These are phyloP conservation scores for Chelon auratus DNA, from an alignment of 2,797 vertebrate species.

Conservation along the genomic window DNA sequence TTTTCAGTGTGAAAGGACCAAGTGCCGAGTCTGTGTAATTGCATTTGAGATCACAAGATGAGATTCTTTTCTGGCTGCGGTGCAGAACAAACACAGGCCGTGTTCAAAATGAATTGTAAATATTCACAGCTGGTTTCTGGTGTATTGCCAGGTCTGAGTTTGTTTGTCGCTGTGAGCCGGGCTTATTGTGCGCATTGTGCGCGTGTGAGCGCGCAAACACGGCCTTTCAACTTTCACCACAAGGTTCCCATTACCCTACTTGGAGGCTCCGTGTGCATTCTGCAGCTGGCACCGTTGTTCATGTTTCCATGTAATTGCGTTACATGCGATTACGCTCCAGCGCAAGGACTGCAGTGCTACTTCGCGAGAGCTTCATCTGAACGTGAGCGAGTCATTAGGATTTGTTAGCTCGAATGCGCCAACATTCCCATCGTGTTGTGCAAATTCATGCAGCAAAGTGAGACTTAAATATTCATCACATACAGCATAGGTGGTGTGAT, in stretches of 20 bases:
- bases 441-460: slow-evolving; percentile 57
- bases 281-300: slow-evolving; percentile 15
- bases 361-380: slow-evolving; percentile 23
- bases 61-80: slow-evolving; percentile 16
- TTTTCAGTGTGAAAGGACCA: not conserved
- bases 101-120: slow-evolving; percentile 57
- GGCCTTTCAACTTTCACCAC: slow-evolving; percentile 17
- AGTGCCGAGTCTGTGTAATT: slow-evolving; percentile 21
- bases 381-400: slow-evolving; percentile 40
- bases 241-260: slow-evolving; percentile 9
- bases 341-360: slow-evolving; percentile 2
- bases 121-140: slow-evolving; percentile 57
- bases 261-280: slow-evolving; percentile 9
- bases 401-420: slow-evolving; percentile 40
- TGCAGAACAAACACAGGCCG: slow-evolving; percentile 47
- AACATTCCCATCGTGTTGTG: slow-evolving; percentile 53
- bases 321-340: slow-evolving; percentile 19
- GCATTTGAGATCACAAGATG: slow-evolving; percentile 47
- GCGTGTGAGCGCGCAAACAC: slow-evolving; percentile 15
- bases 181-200: slow-evolving; percentile 21
- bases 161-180: slow-evolving; percentile 18
- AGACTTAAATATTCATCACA: slow-evolving; percentile 28
- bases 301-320: slow-evolving; percentile 32
- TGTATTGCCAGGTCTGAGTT: slow-evolving; percentile 22
- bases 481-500: not conserved